phyloP scores from a whole-genome alignment of 2,113 vertebrate genomes.

The Lycaon pictus region DNA sequence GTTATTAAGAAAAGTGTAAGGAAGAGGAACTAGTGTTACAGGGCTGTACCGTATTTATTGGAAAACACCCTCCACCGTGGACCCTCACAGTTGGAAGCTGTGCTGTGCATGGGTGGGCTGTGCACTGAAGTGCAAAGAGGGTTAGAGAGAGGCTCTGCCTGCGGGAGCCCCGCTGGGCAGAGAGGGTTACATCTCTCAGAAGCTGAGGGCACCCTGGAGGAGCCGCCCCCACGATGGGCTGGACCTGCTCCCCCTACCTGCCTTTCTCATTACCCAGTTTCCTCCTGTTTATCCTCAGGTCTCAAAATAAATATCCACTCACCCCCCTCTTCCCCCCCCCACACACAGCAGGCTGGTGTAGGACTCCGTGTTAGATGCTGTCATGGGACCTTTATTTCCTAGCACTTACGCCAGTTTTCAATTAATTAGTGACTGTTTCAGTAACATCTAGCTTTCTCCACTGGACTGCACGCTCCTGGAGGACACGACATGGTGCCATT shows the following conservation, averaged over 20 bases:
- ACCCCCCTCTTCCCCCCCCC: not conserved
- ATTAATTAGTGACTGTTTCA: not conserved
- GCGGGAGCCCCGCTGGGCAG: not conserved
- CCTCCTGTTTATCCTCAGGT: not conserved
- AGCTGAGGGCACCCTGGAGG: fast-evolving
- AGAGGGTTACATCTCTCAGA: not conserved
- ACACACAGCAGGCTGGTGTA: no score
- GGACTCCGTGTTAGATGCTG: not conserved
- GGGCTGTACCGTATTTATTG: not conserved
- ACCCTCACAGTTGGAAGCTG: not conserved
- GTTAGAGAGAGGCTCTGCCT: not conserved
- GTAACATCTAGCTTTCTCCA: not conserved
- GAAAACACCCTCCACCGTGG: not conserved
- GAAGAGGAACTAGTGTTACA: not conserved
- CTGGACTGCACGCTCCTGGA: not conserved
- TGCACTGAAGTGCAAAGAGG: fast-evolving
- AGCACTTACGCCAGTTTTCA: no score
- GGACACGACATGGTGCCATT: not conserved
- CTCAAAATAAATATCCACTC: not conserved
- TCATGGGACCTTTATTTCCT: not conserved
- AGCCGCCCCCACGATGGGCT: fast-evolving
- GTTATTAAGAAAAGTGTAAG: not conserved
- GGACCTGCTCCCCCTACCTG: not conserved
- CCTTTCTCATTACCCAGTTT: not conserved
- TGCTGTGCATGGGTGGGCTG: no score